Percentiles rank a stretch among this genome's conserved stretches.
phyloP scores from a whole-genome alignment of 2,797 vertebrate species.

The Gambusia yucatana region DNA sequence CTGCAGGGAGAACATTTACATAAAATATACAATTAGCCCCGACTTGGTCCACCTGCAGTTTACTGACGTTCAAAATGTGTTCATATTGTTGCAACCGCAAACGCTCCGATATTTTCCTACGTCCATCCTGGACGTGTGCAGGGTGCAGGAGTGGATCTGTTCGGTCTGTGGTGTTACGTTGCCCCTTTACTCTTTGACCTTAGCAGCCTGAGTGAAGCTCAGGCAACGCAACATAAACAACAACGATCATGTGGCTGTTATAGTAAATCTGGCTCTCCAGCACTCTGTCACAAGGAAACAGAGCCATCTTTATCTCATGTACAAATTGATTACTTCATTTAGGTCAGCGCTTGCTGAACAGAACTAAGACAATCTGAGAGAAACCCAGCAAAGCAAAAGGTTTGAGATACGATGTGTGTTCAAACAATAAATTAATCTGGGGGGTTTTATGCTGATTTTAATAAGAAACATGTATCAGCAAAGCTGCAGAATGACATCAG shows the following conservation, averaged over 20 bases:
- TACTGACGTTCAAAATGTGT: neutral
- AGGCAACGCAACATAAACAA: neutral
- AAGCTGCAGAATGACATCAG: neutral
- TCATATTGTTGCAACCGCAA: neutral
- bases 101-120: neutral
- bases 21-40: neutral
- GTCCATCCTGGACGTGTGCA: neutral
- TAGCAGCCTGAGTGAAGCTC: constrained; percentile 7
- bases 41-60: neutral
- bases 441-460: neutral
- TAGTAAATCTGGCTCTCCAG: neutral
- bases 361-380: neutral
- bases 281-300: neutral
- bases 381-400: neutral
- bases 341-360: neutral
- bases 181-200: constrained; percentile 47
- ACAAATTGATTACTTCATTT: neutral
- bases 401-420: neutral
- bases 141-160: neutral
- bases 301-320: neutral
- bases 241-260: neutral
- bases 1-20: neutral
- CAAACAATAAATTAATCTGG: neutral
- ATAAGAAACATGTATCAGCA: no score
- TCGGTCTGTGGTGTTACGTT: constrained; percentile 28